Conservation (phyloP, 2,888 invertebrate genomes). For the Erebia aethiops region DNA sequence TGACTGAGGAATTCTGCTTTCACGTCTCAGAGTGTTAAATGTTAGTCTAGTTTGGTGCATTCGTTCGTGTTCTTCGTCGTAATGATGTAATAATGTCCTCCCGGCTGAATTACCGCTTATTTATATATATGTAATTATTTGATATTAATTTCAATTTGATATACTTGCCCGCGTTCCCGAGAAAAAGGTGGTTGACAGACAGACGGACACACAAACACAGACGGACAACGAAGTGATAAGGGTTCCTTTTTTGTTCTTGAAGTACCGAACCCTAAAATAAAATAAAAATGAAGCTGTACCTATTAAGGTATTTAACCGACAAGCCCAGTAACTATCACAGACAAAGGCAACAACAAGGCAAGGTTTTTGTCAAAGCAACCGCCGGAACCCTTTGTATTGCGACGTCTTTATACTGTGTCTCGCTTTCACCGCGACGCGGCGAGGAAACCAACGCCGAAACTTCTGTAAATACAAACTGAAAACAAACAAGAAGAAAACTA, state of each 20-base stretch:
- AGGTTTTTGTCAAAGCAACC: slow-evolving; percentile 6
- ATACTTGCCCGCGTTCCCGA: too few relatives aligned
- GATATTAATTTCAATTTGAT: too few relatives aligned
- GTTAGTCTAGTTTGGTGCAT: background rate
- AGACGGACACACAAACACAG: too few relatives aligned
- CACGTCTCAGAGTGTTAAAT: slow-evolving; percentile 11
- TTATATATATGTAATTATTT: too few relatives aligned
- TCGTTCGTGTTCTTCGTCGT: background rate
- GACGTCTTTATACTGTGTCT: background rate
- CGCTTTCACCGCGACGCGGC: background rate
- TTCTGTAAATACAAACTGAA: background rate
- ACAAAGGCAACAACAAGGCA: background rate
- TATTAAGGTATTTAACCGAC: background rate
- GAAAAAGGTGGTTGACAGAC: too few relatives aligned
- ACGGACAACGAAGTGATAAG: too few relatives aligned
- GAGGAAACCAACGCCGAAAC: background rate
- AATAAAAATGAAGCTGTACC: too few relatives aligned
- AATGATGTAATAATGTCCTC: too few relatives aligned
- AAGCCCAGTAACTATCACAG: background rate
- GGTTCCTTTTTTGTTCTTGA: too few relatives aligned
- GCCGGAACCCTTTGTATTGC: slow-evolving; percentile 3
- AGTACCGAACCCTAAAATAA: too few relatives aligned
- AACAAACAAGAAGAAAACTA: background rate
- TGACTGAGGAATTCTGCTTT: slow-evolving; percentile 11
- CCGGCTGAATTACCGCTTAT: too few relatives aligned